phyloP scores from a whole-genome alignment of 2,113 vertebrate genomes.

The Neolamprologus devosi region DNA sequence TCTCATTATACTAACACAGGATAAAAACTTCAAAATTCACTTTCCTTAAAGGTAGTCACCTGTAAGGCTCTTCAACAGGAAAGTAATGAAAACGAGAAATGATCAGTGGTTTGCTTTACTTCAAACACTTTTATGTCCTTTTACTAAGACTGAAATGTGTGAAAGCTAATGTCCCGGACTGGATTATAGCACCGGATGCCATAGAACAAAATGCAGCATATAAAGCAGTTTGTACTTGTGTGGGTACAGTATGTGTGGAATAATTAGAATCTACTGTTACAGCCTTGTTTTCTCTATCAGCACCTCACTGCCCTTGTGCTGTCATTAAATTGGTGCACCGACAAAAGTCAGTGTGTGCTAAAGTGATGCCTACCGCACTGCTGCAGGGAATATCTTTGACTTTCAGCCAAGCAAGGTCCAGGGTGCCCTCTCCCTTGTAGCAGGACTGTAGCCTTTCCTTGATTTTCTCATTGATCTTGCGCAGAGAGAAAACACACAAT shows the following conservation, averaged over 20 bases:
- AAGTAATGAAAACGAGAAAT: background rate
- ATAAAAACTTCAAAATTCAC: background rate
- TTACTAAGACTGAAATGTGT: background rate
- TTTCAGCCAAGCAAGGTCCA: constrained; percentile 98
- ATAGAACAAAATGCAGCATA: background rate
- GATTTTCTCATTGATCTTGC: constrained; percentile 92
- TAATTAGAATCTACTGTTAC: background rate
- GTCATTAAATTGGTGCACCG: background rate
- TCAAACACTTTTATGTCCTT: background rate
- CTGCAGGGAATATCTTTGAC: constrained; percentile 97
- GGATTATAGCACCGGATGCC: background rate
- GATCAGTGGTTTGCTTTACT: background rate
- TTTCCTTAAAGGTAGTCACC: background rate
- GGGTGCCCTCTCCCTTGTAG: constrained; percentile 93
- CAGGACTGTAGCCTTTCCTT: constrained; percentile 95
- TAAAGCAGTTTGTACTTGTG: background rate
- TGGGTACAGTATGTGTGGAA: background rate
- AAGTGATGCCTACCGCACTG: constrained; percentile 85
- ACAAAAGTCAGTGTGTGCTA: background rate
- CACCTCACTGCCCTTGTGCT: background rate
- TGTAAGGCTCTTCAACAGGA: background rate
- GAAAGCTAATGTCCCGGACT: background rate
- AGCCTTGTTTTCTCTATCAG: background rate
- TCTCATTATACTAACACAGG: constrained; percentile 24
- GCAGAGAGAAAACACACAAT: constrained; percentile 91